A percentile compares a stretch with the other conserved stretches of the same genome.
Conservation (phyloP, 2,113 vertebrate genomes). For the Thalassoma bifasciatum region DNA sequence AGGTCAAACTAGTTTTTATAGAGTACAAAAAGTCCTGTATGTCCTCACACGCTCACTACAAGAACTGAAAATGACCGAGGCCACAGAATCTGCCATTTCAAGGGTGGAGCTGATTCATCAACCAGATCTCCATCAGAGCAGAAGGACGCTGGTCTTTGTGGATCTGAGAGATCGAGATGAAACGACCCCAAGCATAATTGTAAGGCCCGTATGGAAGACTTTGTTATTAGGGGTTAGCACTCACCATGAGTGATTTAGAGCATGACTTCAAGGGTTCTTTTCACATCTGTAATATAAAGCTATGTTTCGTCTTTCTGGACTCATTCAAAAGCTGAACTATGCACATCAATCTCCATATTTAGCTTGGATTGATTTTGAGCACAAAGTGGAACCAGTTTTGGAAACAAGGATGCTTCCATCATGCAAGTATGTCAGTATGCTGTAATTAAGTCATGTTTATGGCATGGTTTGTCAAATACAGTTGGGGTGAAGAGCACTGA, state of each 20-base stretch:
- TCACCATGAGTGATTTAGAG: conserved; percentile 17
- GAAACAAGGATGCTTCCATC: neutral
- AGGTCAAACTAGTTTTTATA: neutral
- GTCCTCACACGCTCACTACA: conserved; percentile 46
- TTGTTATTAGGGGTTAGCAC: conserved; percentile 62
- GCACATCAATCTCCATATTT: neutral
- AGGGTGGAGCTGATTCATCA: conserved; percentile 60
- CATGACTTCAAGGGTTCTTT: conserved; percentile 33
- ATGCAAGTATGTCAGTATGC: neutral
- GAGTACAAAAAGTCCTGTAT: neutral
- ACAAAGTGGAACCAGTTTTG: neutral
- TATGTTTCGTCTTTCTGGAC: neutral
- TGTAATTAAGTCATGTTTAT: too few species aligned
- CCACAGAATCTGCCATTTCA: conserved; percentile 47
- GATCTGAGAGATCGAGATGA: conserved; percentile 51
- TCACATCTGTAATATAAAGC: conserved; percentile 28
- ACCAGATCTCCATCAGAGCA: conserved; percentile 17
- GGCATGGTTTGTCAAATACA: neutral
- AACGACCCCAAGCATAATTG: conserved; percentile 59
- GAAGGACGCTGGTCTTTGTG: conserved; percentile 32
- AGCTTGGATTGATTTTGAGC: neutral
- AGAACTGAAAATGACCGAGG: conserved; percentile 44
- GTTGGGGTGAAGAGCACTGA: too few species aligned
- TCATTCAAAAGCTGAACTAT: neutral
- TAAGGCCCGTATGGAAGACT: conserved; percentile 37